These are phyloP conservation scores for Syngnathoides biaculeatus DNA, from an alignment of 2,113 vertebrate species.

Conservation along the genomic window DNA sequence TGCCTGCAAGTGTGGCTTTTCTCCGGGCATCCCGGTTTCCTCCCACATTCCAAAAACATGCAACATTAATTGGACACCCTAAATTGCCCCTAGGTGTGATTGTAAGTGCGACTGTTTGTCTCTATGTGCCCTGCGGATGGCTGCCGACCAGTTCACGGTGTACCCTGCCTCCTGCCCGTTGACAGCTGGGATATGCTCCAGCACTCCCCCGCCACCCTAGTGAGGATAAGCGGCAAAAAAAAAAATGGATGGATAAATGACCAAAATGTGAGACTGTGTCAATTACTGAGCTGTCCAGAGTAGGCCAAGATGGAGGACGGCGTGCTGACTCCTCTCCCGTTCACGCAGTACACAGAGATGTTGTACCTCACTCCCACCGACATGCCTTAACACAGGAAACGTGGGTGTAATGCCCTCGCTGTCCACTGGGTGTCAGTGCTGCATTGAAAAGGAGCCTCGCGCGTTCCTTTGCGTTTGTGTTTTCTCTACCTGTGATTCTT, in stretches of 20 bases:
- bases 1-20: too few relatives aligned
- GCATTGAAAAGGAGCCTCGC: not conserved
- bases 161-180: too few relatives aligned
- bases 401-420: not conserved
- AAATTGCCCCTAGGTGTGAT: too few relatives aligned
- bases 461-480: not conserved
- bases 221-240: too few relatives aligned
- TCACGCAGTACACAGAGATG: slow-evolving; percentile 66
- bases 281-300: slow-evolving; percentile 62
- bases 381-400: slow-evolving; percentile 53
- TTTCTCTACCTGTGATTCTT: slow-evolving; percentile 55
- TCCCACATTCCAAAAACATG: too few relatives aligned
- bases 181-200: too few relatives aligned
- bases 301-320: slow-evolving; percentile 56
- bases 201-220: too few relatives aligned
- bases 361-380: slow-evolving; percentile 60
- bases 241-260: not conserved
- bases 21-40: too few relatives aligned
- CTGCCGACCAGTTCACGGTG: too few relatives aligned
- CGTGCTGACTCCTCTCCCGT: slow-evolving; percentile 56
- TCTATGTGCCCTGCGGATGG: too few relatives aligned
- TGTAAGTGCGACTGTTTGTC: too few relatives aligned
- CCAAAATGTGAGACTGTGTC: not conserved
- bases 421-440: not conserved
- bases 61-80: too few relatives aligned